phyloP scores from a whole-genome alignment of 2,113 vertebrate species.

The Scomber colias region DNA sequence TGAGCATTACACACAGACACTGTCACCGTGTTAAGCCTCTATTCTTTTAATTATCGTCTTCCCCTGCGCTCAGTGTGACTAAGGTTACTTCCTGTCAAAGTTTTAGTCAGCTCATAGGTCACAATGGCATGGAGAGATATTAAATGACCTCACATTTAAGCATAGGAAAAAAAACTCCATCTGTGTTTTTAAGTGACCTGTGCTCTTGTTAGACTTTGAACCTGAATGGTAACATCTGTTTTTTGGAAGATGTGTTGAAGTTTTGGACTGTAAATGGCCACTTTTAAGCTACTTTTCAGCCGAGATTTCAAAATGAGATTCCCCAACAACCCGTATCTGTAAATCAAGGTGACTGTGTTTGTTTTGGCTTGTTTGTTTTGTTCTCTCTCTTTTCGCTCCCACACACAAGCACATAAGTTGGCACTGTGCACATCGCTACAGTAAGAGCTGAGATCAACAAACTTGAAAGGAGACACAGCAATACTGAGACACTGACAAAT shows the following conservation, averaged over 20 bases:
- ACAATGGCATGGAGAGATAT: background rate
- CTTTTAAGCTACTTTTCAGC: background rate
- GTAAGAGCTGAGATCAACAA: constrained; percentile 28
- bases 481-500: background rate
- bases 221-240: background rate
- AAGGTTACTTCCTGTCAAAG: constrained; percentile 29
- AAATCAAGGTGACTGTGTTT: background rate
- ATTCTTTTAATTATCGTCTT: constrained; percentile 43
- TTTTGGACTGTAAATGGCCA: background rate
- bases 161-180: background rate
- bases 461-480: background rate
- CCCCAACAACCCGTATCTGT: background rate
- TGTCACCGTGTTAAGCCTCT: constrained; percentile 16
- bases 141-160: constrained; percentile 35
- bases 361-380: constrained; percentile 19
- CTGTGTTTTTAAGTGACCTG: constrained; percentile 19
- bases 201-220: background rate
- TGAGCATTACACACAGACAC: constrained; percentile 36
- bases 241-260: background rate
- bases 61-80: background rate
- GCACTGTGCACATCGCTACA: background rate
- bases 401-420: constrained; percentile 22
- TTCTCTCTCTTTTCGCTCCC: constrained; percentile 28
- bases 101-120: constrained; percentile 16
- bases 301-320: background rate